phyloP scores from a whole-genome alignment of 1,140 invertebrate genomes.

The Calosoma granatense region DNA sequence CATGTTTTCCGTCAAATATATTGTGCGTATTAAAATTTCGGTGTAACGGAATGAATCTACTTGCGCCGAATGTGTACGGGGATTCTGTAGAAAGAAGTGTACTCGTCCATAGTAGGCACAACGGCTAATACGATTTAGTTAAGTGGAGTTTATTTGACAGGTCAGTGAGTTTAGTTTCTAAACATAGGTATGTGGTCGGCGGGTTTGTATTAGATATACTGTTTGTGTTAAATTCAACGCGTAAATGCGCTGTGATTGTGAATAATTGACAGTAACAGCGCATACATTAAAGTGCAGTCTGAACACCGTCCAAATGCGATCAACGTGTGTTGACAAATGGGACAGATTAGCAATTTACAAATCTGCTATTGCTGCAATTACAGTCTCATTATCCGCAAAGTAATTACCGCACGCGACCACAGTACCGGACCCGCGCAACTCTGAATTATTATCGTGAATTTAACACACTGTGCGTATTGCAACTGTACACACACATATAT shows the following conservation, averaged over 20 bases:
- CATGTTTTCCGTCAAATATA: too few species aligned
- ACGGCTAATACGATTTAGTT: too few species aligned
- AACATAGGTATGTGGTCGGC: too few species aligned
- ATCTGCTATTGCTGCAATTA: constrained; percentile 36
- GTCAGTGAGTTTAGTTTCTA: too few species aligned
- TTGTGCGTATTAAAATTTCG: too few species aligned
- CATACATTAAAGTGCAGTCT: constrained; percentile 5
- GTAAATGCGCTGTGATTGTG: not conserved
- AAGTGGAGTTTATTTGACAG: too few species aligned
- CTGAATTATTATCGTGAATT: constrained; percentile 7
- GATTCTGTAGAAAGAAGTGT: too few species aligned
- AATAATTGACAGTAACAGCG: not conserved
- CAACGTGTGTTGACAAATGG: constrained; percentile 27
- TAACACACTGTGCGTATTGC: not conserved
- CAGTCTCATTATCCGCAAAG: constrained; percentile 34
- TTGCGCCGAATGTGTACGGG: too few species aligned
- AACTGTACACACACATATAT: not conserved
- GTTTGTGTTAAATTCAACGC: not conserved
- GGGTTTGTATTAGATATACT: not conserved
- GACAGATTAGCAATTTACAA: constrained; percentile 36
- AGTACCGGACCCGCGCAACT: not conserved
- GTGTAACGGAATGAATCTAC: too few species aligned
- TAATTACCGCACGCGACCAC: constrained; percentile 28
- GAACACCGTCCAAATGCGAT: not conserved
- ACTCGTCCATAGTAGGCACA: too few species aligned